phyloP scores from a whole-genome alignment of 2,113 vertebrate genomes.

The Nesogale talazaci region DNA sequence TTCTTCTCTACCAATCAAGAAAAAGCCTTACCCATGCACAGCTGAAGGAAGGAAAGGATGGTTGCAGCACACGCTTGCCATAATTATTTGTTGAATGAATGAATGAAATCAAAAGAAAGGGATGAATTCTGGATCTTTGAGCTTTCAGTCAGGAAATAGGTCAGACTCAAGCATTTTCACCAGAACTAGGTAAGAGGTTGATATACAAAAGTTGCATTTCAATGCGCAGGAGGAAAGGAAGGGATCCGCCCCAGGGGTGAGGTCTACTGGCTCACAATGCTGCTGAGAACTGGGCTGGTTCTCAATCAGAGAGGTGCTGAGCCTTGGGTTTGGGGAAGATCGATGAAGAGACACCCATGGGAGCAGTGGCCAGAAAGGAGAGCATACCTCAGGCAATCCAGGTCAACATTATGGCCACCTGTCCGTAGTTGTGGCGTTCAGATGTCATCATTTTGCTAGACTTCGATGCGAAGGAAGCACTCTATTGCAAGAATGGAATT shows the following conservation, averaged over 20 bases:
- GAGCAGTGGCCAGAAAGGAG: not conserved
- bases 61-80: not conserved
- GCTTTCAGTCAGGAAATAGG: not conserved
- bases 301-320: not conserved
- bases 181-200: not conserved
- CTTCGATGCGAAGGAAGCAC: constrained; percentile 49
- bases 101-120: constrained; percentile 20
- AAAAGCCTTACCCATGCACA: not conserved
- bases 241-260: not conserved
- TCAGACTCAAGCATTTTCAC: not conserved
- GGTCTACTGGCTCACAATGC: not conserved
- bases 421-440: not conserved
- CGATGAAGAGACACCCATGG: rapidly evolving
- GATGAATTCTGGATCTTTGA: not conserved
- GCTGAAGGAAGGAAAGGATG: not conserved
- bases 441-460: constrained; percentile 12
- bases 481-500: constrained; percentile 29
- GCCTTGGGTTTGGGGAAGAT: not conserved
- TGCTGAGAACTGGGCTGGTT: not conserved
- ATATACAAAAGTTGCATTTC: not conserved
- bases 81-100: constrained; percentile 20
- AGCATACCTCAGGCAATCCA: not conserved
- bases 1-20: not conserved
- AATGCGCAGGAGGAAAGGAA: not conserved
- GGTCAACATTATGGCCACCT: not conserved